phyloP scores from a whole-genome alignment of 1,140 invertebrate genomes.

The Diabrotica virgifera region DNA sequence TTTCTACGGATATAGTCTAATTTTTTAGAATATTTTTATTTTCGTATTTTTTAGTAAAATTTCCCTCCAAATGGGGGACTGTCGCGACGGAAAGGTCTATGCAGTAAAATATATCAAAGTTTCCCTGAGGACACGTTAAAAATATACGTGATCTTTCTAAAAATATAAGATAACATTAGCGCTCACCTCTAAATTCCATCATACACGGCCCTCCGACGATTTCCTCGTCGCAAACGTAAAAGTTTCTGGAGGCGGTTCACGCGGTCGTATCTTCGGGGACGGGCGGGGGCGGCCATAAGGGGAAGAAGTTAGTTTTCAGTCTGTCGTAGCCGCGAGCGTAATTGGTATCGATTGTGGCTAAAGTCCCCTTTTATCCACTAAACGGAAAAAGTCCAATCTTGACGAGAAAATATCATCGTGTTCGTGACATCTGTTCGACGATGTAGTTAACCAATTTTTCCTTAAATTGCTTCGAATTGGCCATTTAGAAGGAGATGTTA shows the following conservation, averaged over 20 bases:
- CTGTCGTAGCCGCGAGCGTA: neutral
- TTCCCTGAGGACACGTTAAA: too few species aligned
- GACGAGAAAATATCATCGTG: neutral
- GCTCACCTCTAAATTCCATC: too few species aligned
- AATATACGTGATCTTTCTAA: too few species aligned
- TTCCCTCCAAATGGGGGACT: too few species aligned
- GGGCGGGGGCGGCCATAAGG: neutral
- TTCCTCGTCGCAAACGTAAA: neutral
- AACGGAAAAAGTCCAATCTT: neutral
- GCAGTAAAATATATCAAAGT: too few species aligned
- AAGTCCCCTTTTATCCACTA: neutral
- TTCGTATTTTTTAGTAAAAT: too few species aligned
- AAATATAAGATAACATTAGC: too few species aligned
- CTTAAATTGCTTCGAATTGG: neutral
- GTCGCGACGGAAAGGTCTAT: too few species aligned
- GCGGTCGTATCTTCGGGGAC: neutral
- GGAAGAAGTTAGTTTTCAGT: neutral
- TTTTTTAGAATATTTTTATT: too few species aligned
- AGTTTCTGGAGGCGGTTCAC: neutral
- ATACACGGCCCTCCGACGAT: neutral
- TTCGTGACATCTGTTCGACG: neutral
- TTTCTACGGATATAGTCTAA: too few species aligned
- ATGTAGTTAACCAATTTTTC: neutral
- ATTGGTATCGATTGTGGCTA: constrained; percentile 2
- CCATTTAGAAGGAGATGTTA: too few species aligned